These are phyloP conservation scores for Prunella fulvescens DNA, from an alignment of 2,113 vertebrate genomes.

Conservation along the genomic window DNA sequence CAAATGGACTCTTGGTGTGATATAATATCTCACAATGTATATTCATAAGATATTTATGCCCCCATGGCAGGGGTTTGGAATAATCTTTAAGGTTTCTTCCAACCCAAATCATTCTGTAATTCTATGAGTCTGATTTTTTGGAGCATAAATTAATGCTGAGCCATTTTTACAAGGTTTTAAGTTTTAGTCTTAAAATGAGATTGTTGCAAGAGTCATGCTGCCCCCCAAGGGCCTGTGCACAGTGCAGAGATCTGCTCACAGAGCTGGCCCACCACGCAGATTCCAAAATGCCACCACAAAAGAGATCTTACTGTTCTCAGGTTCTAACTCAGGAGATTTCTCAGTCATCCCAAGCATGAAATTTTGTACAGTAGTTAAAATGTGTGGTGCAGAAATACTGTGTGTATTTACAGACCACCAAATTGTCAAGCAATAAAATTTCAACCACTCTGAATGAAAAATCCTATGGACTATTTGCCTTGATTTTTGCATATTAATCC, in stretches of 20 bases:
- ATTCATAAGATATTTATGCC: neutral
- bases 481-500: neutral
- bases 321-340: neutral
- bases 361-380: neutral
- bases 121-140: neutral
- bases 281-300: neutral
- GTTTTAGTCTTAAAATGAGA: neutral
- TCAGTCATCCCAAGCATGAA: neutral
- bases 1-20: neutral
- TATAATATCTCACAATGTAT: neutral
- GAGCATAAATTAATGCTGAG: neutral
- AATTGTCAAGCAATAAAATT: neutral
- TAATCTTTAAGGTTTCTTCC: neutral
- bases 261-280: neutral
- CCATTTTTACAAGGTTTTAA: neutral
- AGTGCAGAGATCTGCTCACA: neutral
- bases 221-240: neutral
- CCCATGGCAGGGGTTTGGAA: neutral
- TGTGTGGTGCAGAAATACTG: neutral
- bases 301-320: neutral
- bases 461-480: neutral
- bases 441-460: neutral
- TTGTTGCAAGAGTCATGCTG: neutral
- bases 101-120: neutral
- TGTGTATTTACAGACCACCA: neutral